Evolutionary conservation across 2,113 vertebrate species (phyloP).

Genomic region (Numida meleagris): DNA sequence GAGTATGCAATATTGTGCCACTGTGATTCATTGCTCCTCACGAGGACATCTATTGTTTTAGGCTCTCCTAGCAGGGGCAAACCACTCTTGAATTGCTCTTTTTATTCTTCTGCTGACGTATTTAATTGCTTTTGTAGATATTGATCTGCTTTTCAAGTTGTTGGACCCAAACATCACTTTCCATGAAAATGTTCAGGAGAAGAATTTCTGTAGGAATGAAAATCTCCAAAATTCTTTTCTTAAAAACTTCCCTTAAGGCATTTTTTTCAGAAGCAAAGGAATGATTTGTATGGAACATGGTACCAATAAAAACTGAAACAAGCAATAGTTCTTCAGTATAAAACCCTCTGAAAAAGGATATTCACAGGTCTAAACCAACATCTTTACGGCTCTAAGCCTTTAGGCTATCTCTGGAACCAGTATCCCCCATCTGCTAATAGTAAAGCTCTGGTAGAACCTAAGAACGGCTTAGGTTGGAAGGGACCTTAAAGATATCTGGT

Average conservation of each 20-base stretch:
- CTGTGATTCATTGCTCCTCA: neutral
- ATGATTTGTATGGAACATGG: slow-evolving; percentile 5
- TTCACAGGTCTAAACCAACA: slow-evolving; percentile 18
- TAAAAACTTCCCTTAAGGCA: neutral
- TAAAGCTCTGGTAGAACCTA: neutral
- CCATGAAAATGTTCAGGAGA: neutral
- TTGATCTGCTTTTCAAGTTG: slow-evolving; percentile 11
- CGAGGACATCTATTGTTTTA: neutral
- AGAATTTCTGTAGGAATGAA: slow-evolving; percentile 18
- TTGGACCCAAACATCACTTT: neutral
- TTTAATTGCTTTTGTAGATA: slow-evolving; percentile 27
- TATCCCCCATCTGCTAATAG: neutral
- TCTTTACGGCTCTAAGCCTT: neutral
- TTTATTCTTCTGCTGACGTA: slow-evolving; percentile 3
- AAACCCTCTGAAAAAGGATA: slow-evolving; percentile 12
- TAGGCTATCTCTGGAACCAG: neutral
- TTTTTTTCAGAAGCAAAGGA: slow-evolving; percentile 1
- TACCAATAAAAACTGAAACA: slow-evolving; percentile 22
- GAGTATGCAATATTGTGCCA: neutral
- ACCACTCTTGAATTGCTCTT: neutral
- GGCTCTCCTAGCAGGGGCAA: neutral
- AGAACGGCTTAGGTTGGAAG: neutral
- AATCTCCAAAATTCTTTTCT: neutral
- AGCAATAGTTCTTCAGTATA: neutral
- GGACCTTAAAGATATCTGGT: neutral